These are phyloP conservation scores for Vidua chalybeata DNA, from an alignment of 2,113 vertebrate species.

Conservation along the genomic window DNA sequence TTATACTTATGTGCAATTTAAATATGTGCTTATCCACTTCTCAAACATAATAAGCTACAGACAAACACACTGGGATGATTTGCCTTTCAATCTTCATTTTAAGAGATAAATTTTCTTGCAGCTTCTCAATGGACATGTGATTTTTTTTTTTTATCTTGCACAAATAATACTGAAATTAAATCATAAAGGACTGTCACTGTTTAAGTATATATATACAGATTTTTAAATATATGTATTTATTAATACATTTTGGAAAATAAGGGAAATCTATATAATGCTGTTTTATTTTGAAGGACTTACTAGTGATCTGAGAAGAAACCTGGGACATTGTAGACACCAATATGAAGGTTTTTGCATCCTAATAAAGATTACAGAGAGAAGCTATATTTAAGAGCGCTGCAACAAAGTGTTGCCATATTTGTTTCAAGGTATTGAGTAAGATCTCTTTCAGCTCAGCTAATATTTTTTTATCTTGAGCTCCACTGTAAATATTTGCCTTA, in stretches of 20 bases:
- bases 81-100: background rate
- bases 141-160: background rate
- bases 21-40: background rate
- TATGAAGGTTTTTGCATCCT: background rate
- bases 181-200: fast-evolving
- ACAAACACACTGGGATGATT: background rate
- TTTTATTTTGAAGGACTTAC: background rate
- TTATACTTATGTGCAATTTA: background rate
- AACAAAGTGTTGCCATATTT: background rate
- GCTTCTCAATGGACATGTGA: background rate
- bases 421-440: background rate
- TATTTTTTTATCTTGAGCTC: background rate
- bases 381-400: background rate
- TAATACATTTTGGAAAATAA: background rate
- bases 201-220: background rate
- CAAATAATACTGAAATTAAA: background rate
- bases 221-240: background rate
- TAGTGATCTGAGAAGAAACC: background rate
- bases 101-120: background rate
- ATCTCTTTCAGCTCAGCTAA: background rate
- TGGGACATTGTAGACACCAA: background rate
- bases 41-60: background rate
- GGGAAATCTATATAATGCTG: background rate
- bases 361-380: background rate
- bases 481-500: background rate